Evolutionary conservation across 2,797 vertebrate genomes (phyloP).

Genomic region (Schizopygopsis malacanthus): DNA sequence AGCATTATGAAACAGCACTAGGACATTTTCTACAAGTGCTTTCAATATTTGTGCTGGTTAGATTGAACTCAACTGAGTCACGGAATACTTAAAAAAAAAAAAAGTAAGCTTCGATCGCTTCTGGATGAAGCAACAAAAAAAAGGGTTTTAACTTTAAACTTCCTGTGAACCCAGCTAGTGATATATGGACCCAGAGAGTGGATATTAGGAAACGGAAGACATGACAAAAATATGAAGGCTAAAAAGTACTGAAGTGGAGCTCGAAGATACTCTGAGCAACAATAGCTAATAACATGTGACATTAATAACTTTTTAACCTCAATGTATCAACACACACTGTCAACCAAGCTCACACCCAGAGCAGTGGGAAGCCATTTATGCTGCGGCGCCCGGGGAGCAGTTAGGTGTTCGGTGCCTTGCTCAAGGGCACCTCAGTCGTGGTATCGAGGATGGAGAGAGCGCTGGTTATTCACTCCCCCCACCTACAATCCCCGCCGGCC

Average conservation of each 20-base stretch:
- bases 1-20: background rate
- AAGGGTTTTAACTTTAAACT: conserved; percentile 23
- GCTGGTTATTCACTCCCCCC: no score
- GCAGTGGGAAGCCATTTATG: no score
- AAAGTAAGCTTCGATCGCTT: background rate
- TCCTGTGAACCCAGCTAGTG: background rate
- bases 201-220: background rate
- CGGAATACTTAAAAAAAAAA: background rate
- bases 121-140: background rate
- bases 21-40: background rate
- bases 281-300: conserved; percentile 40
- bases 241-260: background rate
- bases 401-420: no score
- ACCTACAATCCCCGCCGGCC: no score
- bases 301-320: conserved; percentile 46
- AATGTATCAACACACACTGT: conserved; percentile 12
- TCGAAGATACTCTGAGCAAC: conserved; percentile 20
- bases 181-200: background rate
- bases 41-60: background rate
- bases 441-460: no score
- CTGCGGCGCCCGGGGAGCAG: no score
- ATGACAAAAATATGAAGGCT: background rate
- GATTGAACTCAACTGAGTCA: background rate
- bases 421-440: no score
- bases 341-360: background rate